Percentiles rank a stretch among this genome's conserved stretches.
phyloP scores from a whole-genome alignment of 2,888 invertebrate genomes.

The Clusia tigrina region DNA sequence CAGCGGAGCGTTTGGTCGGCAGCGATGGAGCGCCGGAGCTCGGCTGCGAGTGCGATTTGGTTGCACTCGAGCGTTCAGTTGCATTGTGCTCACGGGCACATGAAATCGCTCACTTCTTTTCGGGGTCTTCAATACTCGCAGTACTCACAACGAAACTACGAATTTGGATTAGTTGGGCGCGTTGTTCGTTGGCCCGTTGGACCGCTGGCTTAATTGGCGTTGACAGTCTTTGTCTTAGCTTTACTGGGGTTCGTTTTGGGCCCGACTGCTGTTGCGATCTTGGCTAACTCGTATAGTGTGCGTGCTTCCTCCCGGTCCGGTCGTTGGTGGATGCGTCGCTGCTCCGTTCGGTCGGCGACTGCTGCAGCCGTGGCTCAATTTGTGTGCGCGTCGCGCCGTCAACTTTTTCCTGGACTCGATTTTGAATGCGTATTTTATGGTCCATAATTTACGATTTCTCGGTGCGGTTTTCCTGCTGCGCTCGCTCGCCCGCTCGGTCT shows the following conservation, averaged over 20 bases:
- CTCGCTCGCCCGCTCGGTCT: constrained; percentile 20
- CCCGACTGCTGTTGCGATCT: too few relatives aligned
- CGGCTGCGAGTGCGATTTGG: constrained; percentile 20
- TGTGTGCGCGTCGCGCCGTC: constrained; percentile 20
- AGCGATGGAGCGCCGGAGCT: constrained; percentile 14
- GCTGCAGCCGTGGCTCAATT: neutral
- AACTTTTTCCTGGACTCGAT: constrained; percentile 27
- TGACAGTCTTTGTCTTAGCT: neutral
- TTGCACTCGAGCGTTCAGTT: constrained; percentile 20
- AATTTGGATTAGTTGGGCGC: constrained; percentile 4
- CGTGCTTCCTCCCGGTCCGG: neutral
- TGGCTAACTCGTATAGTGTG: too few relatives aligned
- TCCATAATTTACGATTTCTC: constrained; percentile 44
- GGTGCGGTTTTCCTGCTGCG: constrained; percentile 34
- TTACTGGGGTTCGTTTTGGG: neutral
- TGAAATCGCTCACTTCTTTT: neutral
- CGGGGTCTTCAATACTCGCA: constrained; percentile 16
- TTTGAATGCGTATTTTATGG: constrained; percentile 36
- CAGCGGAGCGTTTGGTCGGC: constrained; percentile 29
- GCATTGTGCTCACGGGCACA: constrained; percentile 13
- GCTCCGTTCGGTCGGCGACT: neutral
- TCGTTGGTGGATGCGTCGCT: neutral
- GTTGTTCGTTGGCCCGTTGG: neutral
- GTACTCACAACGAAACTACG: neutral
- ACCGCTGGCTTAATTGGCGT: neutral